Evolutionary conservation across 2,888 invertebrate species (phyloP), one percentile per base, ranked within the genome.

Genomic region (Litoditis marina): DNA sequence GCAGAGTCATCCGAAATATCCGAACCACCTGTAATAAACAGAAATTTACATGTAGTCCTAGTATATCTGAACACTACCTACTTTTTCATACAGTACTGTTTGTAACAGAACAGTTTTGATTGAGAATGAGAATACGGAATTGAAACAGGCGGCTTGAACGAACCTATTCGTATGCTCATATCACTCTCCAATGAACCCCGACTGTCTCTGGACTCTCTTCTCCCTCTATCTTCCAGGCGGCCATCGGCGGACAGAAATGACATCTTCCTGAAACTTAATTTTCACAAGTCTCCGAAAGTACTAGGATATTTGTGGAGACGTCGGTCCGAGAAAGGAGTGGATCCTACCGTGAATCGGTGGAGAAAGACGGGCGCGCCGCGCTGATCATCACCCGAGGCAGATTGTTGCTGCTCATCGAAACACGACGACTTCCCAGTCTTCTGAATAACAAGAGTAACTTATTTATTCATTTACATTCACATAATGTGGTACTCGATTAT

Each of bases 231-330:
- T 54, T 81, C 81, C n/a, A 81, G 59, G 13, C 81, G 68, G n/a
- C 81, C 81, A 54, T 81, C 81, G 0, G 81, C 81, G 1, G 78
- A 78, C 28, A 81, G 70, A 60, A 81, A 81, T 28, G 81, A 82
- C 81, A 81, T 81, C 58, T 81, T 81, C 27, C 78, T 62, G 53
- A 54, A 52, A 4, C 16, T 25, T 13, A 19, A 19, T 25, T 16
- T 25, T 27, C 16, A 13, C 16, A 13, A 28, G 25, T 19, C 19
- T 49, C 27, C 13, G 2, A 49, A 22, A 19, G 4, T 6, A 19
- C 6, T 49, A 16, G 16, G 28, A 25, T 7, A 52, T 6, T n/a
- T 32, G 25, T 39, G 32, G 3, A 6, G 5, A 31, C 32, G 16
- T 4, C 5, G 3, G 19, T 36, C 16, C 22, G 28, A 55, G 19